Evolutionary conservation across 2,113 vertebrate species (phyloP).

Genomic region (Thymallus thymallus): DNA sequence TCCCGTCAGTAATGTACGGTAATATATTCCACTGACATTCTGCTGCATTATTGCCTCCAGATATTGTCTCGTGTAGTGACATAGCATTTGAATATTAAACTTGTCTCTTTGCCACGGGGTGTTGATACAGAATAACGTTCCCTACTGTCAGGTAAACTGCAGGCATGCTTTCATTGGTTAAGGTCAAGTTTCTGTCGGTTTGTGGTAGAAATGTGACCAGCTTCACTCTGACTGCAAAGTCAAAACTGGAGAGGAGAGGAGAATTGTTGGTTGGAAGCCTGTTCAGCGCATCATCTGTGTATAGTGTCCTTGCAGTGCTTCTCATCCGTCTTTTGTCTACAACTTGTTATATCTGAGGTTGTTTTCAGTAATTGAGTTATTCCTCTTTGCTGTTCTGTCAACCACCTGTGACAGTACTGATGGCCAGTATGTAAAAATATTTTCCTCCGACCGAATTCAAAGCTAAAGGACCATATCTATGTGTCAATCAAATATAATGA

Average conservation of each 20-base stretch:
- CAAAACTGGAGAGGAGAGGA: background rate
- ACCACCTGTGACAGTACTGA: too few species aligned
- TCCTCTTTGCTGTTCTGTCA: too few species aligned
- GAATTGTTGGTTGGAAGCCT: background rate
- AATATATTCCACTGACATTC: constrained; percentile 67
- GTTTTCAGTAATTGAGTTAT: too few species aligned
- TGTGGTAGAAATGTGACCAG: constrained; percentile 25
- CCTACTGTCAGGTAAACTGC: constrained; percentile 59
- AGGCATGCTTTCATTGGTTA: constrained; percentile 52
- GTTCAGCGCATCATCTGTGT: background rate
- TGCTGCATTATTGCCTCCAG: constrained; percentile 59
- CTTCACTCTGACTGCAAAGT: background rate
- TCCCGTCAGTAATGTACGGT: constrained; percentile 13
- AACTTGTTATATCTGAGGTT: too few species aligned
- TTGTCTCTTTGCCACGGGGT: constrained; percentile 51
- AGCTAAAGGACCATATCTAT: too few species aligned
- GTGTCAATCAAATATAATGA: too few species aligned
- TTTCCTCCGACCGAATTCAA: too few species aligned
- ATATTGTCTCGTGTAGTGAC: constrained; percentile 67
- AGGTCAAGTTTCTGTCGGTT: constrained; percentile 63
- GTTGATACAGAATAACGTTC: constrained; percentile 58
- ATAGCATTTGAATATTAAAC: constrained; percentile 62
- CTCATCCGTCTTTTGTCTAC: too few species aligned
- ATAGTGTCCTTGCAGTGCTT: too few species aligned
- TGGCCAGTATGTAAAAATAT: too few species aligned